A percentile compares a stretch with the other conserved stretches of the same genome.
Conservation (phyloP, 2,888 invertebrate species). For the Heliconius charithonia region DNA sequence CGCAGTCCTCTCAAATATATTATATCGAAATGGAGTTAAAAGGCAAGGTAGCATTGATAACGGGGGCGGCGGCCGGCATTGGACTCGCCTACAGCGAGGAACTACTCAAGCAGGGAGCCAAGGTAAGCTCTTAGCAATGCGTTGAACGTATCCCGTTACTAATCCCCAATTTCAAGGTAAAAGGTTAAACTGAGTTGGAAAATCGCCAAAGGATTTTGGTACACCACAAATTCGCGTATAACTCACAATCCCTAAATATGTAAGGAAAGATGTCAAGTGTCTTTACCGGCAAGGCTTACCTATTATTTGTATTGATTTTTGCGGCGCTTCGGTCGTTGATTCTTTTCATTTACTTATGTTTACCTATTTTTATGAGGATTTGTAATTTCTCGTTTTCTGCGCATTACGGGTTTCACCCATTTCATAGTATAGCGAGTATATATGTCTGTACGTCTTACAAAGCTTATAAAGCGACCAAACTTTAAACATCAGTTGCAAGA, state of each 20-base stretch:
- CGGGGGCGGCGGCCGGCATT: constrained; percentile 89
- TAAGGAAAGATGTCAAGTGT: constrained; percentile 46
- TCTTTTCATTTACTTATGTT: constrained; percentile 52
- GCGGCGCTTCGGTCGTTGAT: constrained; percentile 60
- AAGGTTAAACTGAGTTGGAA: constrained; percentile 61
- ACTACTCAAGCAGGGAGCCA: constrained; percentile 88
- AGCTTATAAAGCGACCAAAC: neutral
- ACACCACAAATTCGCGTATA: constrained; percentile 20
- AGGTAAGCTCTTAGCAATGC: constrained; percentile 78
- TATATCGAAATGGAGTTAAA: constrained; percentile 86
- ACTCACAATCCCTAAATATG: constrained; percentile 28
- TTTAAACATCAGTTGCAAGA: neutral
- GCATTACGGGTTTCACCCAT: constrained; percentile 25
- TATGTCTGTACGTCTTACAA: neutral
- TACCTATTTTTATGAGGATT: constrained; percentile 55
- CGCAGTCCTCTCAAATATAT: constrained; percentile 59
- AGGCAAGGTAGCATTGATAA: constrained; percentile 89
- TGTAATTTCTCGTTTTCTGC: constrained; percentile 35
- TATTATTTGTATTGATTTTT: constrained; percentile 74
- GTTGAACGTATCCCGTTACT: constrained; percentile 46
- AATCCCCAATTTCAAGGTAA: constrained; percentile 70
- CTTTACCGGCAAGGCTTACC: constrained; percentile 35
- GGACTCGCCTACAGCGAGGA: constrained; percentile 89
- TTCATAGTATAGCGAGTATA: neutral
- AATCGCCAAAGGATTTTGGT: constrained; percentile 52